Evolutionary conservation across 2,797 vertebrate species (phyloP).

Genomic region (Dermochelys coriacea): DNA sequence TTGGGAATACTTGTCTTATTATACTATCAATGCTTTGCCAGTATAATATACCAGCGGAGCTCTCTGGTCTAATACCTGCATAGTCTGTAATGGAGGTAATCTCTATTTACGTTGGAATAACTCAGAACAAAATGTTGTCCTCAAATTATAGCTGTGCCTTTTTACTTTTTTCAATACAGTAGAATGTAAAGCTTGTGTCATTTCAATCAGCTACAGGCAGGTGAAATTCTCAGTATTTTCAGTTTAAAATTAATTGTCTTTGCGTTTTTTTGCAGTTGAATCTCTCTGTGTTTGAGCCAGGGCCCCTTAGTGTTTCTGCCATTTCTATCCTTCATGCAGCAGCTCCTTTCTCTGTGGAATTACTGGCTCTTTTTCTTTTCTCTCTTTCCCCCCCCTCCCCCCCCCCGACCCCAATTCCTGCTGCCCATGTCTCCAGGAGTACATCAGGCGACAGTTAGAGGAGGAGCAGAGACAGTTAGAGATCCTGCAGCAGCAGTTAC

Average conservation of each 20-base stretch:
- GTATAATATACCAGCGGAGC: not conserved
- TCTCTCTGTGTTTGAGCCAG: conserved; percentile 11
- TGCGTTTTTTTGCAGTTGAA: not conserved
- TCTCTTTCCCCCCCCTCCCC: conserved; percentile 72
- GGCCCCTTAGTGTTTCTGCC: conserved; percentile 17
- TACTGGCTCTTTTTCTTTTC: conserved; percentile 76
- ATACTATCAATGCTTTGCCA: not conserved
- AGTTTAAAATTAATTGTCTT: conserved; percentile 25
- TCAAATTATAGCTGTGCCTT: not conserved
- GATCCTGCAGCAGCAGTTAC: conserved; percentile 99
- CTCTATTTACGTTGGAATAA: not conserved
- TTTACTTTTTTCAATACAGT: not conserved
- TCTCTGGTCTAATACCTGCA: not conserved
- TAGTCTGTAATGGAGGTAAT: not conserved
- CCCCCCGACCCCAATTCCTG: conserved; percentile 69
- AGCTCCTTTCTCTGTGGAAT: conserved; percentile 69
- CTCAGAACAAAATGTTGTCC: not conserved
- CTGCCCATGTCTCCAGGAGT: conserved; percentile 90
- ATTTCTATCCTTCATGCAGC: not conserved
- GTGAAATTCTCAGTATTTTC: conserved; percentile 24
- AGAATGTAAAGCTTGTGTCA: not conserved
- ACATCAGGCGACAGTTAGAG: conserved; percentile 99
- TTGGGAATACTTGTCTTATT: not conserved
- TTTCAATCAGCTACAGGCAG: not conserved
- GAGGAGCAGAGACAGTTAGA: conserved; percentile 99